Base-by-base conservation (phyloP, 2,113 vertebrate species). In the Sturnus vulgaris region DNA sequence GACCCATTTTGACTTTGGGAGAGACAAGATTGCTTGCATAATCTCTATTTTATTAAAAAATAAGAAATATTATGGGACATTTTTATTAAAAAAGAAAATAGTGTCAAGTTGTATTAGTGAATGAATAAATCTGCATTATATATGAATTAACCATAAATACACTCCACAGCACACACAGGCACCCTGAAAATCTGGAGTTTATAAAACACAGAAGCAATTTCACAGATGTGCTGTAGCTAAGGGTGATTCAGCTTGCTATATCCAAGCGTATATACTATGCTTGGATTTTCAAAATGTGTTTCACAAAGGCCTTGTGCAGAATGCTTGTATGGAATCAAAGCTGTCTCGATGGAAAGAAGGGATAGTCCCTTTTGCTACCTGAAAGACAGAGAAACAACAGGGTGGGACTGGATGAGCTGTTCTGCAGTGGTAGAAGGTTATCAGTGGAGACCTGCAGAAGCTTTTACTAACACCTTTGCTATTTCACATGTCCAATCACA, bases 1-100 rank as follows among this genome's bases (percentile, higher is more conserved):
- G 77, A 46, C 44, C 56, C 39, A 33, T 97, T 96, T 91, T 91
- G 82, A 92, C 44, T 88, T 88, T 75, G 57, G 46, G 50, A 76
- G 52, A 95, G 57, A 93, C 79, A 86, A 92, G 93, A 93, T 95
- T 93, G 90, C 65, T 85, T 70, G 3, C 56, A 92, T 89, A 96
- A 93, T 94, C 86, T 95, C 63, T 82, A 8, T 96, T 97, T 98
- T 96, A 97, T 97, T 97, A 97, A 96, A 97, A 91, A 68, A 57
- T 49, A 90, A 92, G 68, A 95, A 97, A 86, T 92, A 93, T 25
- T 90, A 42, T 11, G 12, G 60, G 60, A 47, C 10, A 30, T 57
- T 93, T 91, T 93, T 97, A 82, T 92, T 96, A 90, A 92, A 93
- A 96, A 94, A 86, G 14, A 93, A 97, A 95, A 81, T 94, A 82